phyloP scores from a whole-genome alignment of 2,113 vertebrate species.

The Hassar affinis region DNA sequence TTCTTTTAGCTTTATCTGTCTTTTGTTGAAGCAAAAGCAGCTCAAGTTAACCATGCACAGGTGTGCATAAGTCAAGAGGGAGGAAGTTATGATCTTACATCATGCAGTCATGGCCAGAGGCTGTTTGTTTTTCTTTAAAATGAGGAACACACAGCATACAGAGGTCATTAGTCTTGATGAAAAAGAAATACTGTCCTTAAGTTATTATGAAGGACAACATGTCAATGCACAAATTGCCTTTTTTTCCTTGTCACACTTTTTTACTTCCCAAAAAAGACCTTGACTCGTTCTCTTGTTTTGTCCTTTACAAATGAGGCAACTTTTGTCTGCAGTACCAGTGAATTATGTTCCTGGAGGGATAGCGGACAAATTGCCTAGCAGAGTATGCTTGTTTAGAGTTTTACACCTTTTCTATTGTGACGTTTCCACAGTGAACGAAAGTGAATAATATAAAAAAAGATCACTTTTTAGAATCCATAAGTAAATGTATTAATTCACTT shows the following conservation, averaged over 20 bases:
- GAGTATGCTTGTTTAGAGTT: slow-evolving; percentile 39
- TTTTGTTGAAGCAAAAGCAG: slow-evolving; percentile 14
- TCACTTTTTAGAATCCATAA: not conserved
- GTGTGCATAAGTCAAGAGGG: slow-evolving; percentile 35
- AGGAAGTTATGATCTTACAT: slow-evolving; percentile 48
- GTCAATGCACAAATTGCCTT: slow-evolving; percentile 77
- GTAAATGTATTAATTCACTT: not conserved
- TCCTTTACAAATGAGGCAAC: slow-evolving; percentile 63
- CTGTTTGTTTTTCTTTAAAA: slow-evolving; percentile 78
- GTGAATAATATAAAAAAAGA: not conserved
- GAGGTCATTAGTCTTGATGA: slow-evolving; percentile 75
- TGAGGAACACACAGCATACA: slow-evolving; percentile 70
- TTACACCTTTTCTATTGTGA: not conserved
- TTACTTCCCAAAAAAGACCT: slow-evolving; percentile 65
- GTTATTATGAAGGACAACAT: slow-evolving; percentile 71
- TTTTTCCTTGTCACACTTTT: slow-evolving; percentile 56
- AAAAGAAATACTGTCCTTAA: slow-evolving; percentile 66
- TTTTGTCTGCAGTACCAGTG: slow-evolving; percentile 40
- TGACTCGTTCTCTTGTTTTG: slow-evolving; percentile 71
- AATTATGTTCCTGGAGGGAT: slow-evolving; percentile 41
- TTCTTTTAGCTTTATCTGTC: not conserved
- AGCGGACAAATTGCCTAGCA: slow-evolving; percentile 35
- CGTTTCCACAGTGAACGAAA: slow-evolving; percentile 12
- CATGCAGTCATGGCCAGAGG: slow-evolving; percentile 63
- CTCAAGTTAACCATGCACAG: slow-evolving; percentile 19